Percentiles rank a stretch among this genome's conserved stretches.
Conservation (phyloP, 2,888 invertebrate species). For the Eupelmus urozonus region DNA sequence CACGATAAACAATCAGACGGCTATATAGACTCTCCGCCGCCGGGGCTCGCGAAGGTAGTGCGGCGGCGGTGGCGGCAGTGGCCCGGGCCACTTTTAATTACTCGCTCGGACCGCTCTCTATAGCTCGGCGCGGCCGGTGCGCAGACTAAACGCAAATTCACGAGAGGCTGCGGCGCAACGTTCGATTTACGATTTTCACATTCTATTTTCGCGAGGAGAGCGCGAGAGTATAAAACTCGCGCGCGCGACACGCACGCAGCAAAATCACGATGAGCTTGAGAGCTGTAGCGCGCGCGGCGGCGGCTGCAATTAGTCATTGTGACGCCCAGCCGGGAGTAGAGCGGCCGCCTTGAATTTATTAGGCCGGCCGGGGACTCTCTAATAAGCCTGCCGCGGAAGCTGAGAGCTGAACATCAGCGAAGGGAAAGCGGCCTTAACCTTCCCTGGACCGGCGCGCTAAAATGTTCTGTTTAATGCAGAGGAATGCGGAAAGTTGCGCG, state of each 20-base stretch:
- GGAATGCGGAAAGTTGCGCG: too few species aligned
- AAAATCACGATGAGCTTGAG: not conserved
- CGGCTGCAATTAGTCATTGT: slow-evolving; percentile 50
- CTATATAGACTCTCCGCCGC: too few species aligned
- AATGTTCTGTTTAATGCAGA: too few species aligned
- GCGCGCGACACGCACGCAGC: not conserved
- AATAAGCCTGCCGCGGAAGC: slow-evolving; percentile 6
- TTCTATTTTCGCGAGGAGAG: slow-evolving; percentile 37
- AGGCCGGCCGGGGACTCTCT: not conserved
- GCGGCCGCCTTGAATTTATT: slow-evolving; percentile 28
- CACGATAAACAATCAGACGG: too few species aligned
- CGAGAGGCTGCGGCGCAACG: too few species aligned
- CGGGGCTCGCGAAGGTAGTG: too few species aligned
- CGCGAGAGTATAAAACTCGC: too few species aligned
- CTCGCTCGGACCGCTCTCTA: not conserved
- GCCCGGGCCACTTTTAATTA: slow-evolving; percentile 10
- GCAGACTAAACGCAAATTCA: slow-evolving; percentile 8
- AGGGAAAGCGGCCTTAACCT: slow-evolving; percentile 37
- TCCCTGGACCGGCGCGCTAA: not conserved
- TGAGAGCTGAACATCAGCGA: not conserved
- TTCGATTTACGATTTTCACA: slow-evolving; percentile 46
- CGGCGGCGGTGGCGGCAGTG: too few species aligned
- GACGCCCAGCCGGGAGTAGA: slow-evolving; percentile 20
- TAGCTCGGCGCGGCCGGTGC: not conserved
- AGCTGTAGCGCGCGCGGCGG: not conserved